Conservation (phyloP, 2,888 invertebrate species). For the Cremastobaeus sp. region DNA sequence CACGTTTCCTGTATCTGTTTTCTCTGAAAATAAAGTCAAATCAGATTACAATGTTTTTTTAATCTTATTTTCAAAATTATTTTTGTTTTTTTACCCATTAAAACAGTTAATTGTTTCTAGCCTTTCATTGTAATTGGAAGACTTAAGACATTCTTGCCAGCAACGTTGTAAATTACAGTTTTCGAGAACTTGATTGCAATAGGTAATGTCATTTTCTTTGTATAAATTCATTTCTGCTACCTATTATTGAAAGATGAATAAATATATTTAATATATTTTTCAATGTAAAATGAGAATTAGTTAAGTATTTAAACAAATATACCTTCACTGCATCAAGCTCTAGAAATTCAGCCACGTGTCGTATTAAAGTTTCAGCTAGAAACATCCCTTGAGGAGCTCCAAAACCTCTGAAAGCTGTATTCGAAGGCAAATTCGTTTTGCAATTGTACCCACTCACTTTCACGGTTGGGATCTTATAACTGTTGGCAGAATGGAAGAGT, state of each 20-base stretch:
- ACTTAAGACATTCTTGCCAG: slow-evolving; percentile 87
- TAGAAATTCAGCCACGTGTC: slow-evolving; percentile 86
- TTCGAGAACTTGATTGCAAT: slow-evolving; percentile 86
- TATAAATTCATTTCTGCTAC: slow-evolving; percentile 86
- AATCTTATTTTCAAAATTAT: no score
- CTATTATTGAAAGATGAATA: slow-evolving; percentile 12
- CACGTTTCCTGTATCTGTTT: slow-evolving; percentile 92
- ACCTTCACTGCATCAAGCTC: slow-evolving; percentile 84
- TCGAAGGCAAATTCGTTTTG: slow-evolving; percentile 93
- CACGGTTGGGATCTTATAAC: slow-evolving; percentile 88
- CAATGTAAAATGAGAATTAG: no score
- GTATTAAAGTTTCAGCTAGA: slow-evolving; percentile 87
- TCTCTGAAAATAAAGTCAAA: slow-evolving; percentile 81
- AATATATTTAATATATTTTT: not conserved
- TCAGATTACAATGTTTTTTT: no score
- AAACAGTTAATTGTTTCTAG: slow-evolving; percentile 82
- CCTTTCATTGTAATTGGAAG: slow-evolving; percentile 83
- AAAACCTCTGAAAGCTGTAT: slow-evolving; percentile 95
- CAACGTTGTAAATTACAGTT: slow-evolving; percentile 87
- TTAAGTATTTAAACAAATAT: slow-evolving; percentile 1
- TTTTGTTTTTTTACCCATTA: slow-evolving; percentile 82
- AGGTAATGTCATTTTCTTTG: slow-evolving; percentile 87
- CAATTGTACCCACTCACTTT: slow-evolving; percentile 87
- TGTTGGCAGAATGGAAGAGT: slow-evolving; percentile 90
- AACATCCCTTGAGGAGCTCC: slow-evolving; percentile 96